Evolutionary conservation across 2,797 vertebrate species (phyloP), one percentile per base, ranked within the genome.

Genomic region (Tympanoctomys barrerae): DNA sequence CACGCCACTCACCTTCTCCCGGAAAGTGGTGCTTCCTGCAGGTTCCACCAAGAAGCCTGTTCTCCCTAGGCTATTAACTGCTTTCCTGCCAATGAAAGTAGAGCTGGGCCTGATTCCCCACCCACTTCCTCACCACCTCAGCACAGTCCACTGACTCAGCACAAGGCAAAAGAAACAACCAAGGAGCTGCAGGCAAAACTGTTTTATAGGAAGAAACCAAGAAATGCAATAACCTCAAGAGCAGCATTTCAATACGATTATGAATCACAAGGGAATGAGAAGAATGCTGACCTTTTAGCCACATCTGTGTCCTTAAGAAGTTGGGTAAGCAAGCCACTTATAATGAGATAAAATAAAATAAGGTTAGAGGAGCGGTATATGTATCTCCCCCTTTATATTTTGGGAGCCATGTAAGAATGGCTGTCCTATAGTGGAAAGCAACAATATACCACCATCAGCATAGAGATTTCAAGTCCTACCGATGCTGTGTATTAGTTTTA

Each of bases 131-230:
- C 13, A 3, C 46, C 42, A 22, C 12, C 59, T 19, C 39, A 52
- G 22, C n/a, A 49, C 57, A 4, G 24, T 28, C 33, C 36, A 54
- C 78, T 54, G 31, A 49, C 80, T 94, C 46, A n/a, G 24, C 26
- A 82, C 10, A 33, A 33, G 52, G n/a, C 62, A 92, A 94, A 73
- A 79, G 68, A 91, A 94, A 77, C 7, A 75, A 19, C 75, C 81
- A 42, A 94, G 59, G 36, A 86, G 31, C 18, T 84, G 24, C 13
- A 42, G 22, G 86, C 46, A 91, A 83, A 93, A 94, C 87, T 84
- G 87, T 68, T 96, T 95, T 84, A 59, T 68, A 96, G 73, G 26
- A 95, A 68, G 75, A 95, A 94, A 89, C 22, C 57, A 93, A 93
- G 79, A 90, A 89, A 92, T 89, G n/a, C 82, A 94, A 64, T 81